Evolutionary conservation across 2,113 vertebrate genomes (phyloP).

Genomic region (Sceloporus tristichus): DNA sequence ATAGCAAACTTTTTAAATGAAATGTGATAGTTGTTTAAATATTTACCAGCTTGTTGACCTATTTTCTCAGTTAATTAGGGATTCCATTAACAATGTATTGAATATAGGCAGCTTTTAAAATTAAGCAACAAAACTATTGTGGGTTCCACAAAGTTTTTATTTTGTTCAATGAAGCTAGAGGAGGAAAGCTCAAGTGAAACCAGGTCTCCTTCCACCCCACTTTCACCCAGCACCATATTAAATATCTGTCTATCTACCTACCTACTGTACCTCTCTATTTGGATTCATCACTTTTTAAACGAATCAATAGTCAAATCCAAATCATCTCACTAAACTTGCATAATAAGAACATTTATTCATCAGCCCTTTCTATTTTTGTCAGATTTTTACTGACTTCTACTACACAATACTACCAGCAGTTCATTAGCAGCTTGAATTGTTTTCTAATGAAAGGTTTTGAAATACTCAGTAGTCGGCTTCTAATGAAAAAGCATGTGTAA

Average conservation of each 20-base stretch:
- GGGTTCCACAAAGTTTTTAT: slow-evolving; percentile 32
- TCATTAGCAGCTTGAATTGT: not conserved
- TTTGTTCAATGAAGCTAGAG: slow-evolving; percentile 36
- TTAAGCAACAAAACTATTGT: slow-evolving; percentile 25
- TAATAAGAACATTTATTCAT: slow-evolving; percentile 36
- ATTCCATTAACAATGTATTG: slow-evolving; percentile 67
- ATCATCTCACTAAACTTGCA: slow-evolving; percentile 23
- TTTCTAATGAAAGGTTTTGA: slow-evolving; percentile 24
- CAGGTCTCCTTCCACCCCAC: not conserved
- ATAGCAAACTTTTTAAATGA: slow-evolving; percentile 71
- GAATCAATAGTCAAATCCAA: slow-evolving; percentile 32
- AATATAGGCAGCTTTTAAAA: slow-evolving; percentile 58
- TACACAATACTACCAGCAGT: slow-evolving; percentile 30
- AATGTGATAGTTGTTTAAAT: slow-evolving; percentile 76
- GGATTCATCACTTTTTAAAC: slow-evolving; percentile 6
- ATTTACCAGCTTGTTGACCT: slow-evolving; percentile 77
- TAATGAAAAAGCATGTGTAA: not conserved
- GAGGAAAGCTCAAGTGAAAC: slow-evolving; percentile 19
- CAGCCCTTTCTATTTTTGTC: not conserved
- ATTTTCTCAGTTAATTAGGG: slow-evolving; percentile 77
- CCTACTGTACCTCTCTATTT: not conserved
- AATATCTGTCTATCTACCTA: not conserved
- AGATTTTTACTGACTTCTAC: slow-evolving; percentile 32
- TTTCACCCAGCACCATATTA: slow-evolving; percentile 5
- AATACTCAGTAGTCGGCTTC: not conserved